Conservation (phyloP, 35 echinoderm and acorn worm genomes). For the Antedon bifida region DNA sequence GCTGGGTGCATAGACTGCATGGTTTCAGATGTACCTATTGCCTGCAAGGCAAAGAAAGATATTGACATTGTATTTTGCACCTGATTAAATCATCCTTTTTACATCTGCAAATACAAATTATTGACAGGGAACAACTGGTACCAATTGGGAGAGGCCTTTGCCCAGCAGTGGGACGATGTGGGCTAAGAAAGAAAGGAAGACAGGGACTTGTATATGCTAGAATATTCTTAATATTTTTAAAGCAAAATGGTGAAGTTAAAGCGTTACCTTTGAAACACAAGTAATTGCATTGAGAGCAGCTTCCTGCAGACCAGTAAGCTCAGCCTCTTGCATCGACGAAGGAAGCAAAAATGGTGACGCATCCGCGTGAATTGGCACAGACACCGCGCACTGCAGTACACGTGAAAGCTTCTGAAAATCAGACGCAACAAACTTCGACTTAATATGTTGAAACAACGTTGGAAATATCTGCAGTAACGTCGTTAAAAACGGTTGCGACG, state of each 20-base stretch:
- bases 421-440: conserved; percentile 58
- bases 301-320: conserved; percentile 69
- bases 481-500: conserved; percentile 74
- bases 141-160: too few species aligned
- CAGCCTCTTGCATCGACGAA: conserved; percentile 38
- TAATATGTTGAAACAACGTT: conserved; percentile 70
- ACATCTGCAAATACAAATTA: too few species aligned
- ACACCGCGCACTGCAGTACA: conserved; percentile 80
- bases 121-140: too few species aligned
- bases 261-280: conserved; percentile 64
- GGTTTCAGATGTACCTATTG: conserved; percentile 35
- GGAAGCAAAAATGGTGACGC: conserved; percentile 86
- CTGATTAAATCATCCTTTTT: too few species aligned
- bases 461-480: conserved; percentile 93
- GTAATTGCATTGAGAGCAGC: conserved; percentile 70
- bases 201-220: too few species aligned
- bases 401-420: conserved; percentile 85
- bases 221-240: too few species aligned
- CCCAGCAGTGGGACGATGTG: too few species aligned
- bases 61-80: too few species aligned
- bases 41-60: conserved; percentile 19
- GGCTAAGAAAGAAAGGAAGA: too few species aligned
- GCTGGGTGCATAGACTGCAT: conserved; percentile 89
- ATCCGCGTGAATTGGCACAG: conserved; percentile 83
- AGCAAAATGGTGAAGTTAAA: too few species aligned